Evolutionary conservation across 92 coral and sea anemone genomes (phyloP).

Genomic region (Porites rus): DNA sequence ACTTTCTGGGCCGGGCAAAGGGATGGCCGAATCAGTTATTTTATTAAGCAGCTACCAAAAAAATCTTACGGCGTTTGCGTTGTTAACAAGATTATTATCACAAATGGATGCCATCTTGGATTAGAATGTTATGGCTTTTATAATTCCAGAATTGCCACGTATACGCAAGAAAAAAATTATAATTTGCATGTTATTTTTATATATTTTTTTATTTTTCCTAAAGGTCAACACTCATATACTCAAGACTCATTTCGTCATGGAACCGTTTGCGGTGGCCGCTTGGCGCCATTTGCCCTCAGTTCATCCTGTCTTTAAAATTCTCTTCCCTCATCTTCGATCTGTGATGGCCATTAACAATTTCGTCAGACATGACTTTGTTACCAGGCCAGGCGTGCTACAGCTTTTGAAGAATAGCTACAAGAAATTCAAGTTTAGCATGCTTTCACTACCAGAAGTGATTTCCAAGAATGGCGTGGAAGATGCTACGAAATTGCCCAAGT

Average conservation of each 20-base stretch:
- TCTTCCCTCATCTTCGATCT: conserved; percentile 82
- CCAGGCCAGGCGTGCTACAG: conserved; percentile 61
- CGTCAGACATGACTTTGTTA: conserved; percentile 70
- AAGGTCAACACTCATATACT: conserved; percentile 72
- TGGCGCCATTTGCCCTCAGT: conserved; percentile 80
- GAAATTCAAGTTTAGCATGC: conserved; percentile 62
- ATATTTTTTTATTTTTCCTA: not conserved
- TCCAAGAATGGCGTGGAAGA: conserved; percentile 65
- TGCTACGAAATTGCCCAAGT: conserved; percentile 53
- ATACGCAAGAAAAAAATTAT: too few relatives aligned
- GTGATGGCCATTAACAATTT: conserved; percentile 78
- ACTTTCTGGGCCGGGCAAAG: too few relatives aligned
- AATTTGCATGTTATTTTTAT: too few relatives aligned
- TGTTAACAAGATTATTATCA: too few relatives aligned
- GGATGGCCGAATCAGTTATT: too few relatives aligned
- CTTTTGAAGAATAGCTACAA: conserved; percentile 71
- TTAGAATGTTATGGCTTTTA: too few relatives aligned
- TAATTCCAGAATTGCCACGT: too few relatives aligned
- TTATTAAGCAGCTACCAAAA: too few relatives aligned
- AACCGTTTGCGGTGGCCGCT: conserved; percentile 78
- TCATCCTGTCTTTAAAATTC: conserved; percentile 80
- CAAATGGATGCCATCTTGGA: too few relatives aligned
- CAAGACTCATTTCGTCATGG: conserved; percentile 74
- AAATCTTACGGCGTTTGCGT: too few relatives aligned
- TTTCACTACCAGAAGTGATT: conserved; percentile 52